Evolutionary conservation across 2,888 invertebrate species (phyloP), one percentile per base, ranked within the genome.

Genomic region (Agriopis aurantiaria): DNA sequence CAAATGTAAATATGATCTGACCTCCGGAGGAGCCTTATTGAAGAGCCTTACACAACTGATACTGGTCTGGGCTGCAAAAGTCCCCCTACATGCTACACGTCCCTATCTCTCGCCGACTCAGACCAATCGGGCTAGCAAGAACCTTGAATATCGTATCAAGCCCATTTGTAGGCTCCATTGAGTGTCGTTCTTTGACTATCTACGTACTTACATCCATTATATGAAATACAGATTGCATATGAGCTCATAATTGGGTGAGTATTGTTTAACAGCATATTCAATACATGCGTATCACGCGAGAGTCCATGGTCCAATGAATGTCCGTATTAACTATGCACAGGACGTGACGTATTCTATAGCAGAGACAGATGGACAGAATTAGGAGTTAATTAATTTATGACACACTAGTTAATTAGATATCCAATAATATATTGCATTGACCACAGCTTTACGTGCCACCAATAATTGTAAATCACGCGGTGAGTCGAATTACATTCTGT

Each of bases 381-480:
- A 88, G 85, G 80, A 84, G 85, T 88, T 91, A 92, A 92, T 92
- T 90, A 92, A 91, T 92, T 87, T 91, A 92, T 85, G 88, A 86
- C 82, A 80, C 79, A 78, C 74, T 80, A 62, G 45, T 52, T 90
- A 89, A 91, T 89, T 88, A 87, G 85, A 88, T 88, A 81, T 80
- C 84, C 84, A 85, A 87, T 89, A 85, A 82, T 83, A 85, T 84
- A 82, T 83, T 78, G 76, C 59, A 75, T 71, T 88, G 87, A 86
- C 79, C 82, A 78, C 78, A 81, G 81, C 78, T 80, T 80, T 78
- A 80, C 74, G 75, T 78, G 78, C 74, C 64, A 69, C 75, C 78
- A 78, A 79, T 84, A 82, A 81, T 83, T 82, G 80, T 80, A 83
- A 80, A 78, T 79, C 74, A 68, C 75, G 73, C 77, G 59, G 63